Conservation (phyloP, 2,888 invertebrate genomes). For the Hydrotaea cyrtoneurina region DNA sequence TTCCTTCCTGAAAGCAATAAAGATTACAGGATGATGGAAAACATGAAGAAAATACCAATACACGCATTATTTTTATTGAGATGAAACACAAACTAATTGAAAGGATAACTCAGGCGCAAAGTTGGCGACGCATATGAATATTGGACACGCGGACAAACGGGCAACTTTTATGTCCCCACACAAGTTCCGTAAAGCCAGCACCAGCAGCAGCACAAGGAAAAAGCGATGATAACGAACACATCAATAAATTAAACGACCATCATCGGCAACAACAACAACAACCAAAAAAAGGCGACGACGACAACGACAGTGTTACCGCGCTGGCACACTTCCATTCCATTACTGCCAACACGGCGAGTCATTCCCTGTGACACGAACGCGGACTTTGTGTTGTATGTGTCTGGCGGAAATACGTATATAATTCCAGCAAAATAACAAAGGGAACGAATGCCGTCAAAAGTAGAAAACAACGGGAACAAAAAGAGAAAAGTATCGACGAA, state of each 20-base stretch:
- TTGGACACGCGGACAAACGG: conserved; percentile 12
- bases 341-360: conserved; percentile 21
- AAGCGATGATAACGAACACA: conserved; percentile 44
- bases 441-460: not conserved
- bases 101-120: conserved; percentile 52
- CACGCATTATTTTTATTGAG: conserved; percentile 38
- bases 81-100: conserved; percentile 58
- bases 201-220: not conserved
- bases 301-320: not conserved
- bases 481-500: not conserved
- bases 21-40: conserved; percentile 37
- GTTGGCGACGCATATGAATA: conserved; percentile 54
- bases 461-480: not conserved
- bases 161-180: not conserved
- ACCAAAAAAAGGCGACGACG: not conserved
- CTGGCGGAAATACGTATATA: not conserved
- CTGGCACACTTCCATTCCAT: conserved; percentile 14
- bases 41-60: conserved; percentile 32
- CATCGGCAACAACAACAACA: conserved; percentile 27
- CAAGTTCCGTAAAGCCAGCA: not conserved
- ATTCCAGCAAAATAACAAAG: not conserved
- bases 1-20: conserved; percentile 36
- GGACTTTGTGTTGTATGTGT: conserved; percentile 16
- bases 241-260: conserved; percentile 55
- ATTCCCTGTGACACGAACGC: not conserved